Percentiles rank a stretch among this genome's conserved stretches.
Evolutionary conservation across 2,888 invertebrate genomes (phyloP).

Genomic region (Bimastos eiseni): DNA sequence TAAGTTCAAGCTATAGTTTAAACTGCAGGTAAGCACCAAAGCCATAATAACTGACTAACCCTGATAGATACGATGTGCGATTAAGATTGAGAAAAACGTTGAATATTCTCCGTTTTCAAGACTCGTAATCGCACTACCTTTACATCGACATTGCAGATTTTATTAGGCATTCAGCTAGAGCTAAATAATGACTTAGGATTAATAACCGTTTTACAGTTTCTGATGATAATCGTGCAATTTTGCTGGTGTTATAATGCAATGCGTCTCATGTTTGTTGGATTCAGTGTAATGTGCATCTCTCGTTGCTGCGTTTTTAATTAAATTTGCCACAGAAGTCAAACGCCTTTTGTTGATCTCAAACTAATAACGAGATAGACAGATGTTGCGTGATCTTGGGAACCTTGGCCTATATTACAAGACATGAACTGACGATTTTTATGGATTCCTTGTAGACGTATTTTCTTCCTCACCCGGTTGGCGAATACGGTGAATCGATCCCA

Average conservation of each 20-base stretch:
- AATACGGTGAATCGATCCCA: too few species aligned
- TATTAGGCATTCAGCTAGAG: background rate
- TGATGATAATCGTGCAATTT: background rate
- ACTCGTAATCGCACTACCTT: background rate
- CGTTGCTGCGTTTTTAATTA: background rate
- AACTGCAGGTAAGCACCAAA: background rate
- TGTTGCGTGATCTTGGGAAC: background rate
- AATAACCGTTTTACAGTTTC: background rate
- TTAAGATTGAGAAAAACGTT: background rate
- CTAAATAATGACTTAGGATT: background rate
- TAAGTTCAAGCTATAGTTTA: too few species aligned
- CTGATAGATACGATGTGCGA: background rate
- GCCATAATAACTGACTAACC: background rate
- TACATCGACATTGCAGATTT: background rate
- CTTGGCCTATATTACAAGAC: background rate
- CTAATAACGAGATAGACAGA: background rate
- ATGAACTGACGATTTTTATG: background rate
- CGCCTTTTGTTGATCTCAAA: background rate
- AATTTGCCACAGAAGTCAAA: background rate
- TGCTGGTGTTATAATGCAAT: too few species aligned
- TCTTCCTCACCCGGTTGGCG: too few species aligned
- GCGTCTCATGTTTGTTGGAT: background rate
- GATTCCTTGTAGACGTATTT: too few species aligned
- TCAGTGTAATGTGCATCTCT: background rate
- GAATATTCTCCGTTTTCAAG: background rate